phyloP scores from a whole-genome alignment of 2,113 vertebrate genomes.

The Ceyx melanurus region DNA sequence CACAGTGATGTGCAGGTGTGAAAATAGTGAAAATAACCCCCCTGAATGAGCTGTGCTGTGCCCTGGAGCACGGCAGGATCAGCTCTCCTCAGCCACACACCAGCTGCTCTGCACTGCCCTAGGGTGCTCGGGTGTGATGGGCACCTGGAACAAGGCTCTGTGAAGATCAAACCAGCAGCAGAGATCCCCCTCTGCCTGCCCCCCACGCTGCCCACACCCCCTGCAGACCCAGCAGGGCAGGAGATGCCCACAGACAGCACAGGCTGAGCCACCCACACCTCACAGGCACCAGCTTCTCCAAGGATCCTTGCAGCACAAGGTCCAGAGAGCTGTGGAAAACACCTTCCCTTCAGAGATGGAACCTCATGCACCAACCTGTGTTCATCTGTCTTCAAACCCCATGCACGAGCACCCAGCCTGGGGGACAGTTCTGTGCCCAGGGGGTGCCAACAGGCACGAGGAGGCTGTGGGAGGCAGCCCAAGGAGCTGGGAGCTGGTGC shows the following conservation, averaged over 20 bases:
- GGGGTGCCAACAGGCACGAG: rapidly evolving
- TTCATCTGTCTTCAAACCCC: neutral
- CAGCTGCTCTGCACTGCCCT: neutral
- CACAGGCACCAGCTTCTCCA: rapidly evolving
- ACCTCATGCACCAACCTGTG: neutral
- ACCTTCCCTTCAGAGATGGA: neutral
- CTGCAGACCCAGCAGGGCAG: too few relatives aligned
- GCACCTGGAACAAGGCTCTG: neutral
- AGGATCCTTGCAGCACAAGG: neutral
- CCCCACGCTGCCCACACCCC: too few relatives aligned
- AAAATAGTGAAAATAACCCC: neutral
- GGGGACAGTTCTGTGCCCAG: neutral
- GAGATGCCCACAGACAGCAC: neutral
- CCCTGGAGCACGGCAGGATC: neutral
- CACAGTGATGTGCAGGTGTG: neutral
- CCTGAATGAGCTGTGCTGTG: neutral
- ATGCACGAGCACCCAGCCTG: rapidly evolving
- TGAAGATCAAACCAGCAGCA: rapidly evolving
- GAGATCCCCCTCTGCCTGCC: neutral
- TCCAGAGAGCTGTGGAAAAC: neutral
- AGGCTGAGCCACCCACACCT: neutral
- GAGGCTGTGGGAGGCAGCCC: rapidly evolving
- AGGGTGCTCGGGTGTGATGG: rapidly evolving
- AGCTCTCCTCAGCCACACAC: neutral
- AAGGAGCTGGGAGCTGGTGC: neutral